Conservation (phyloP, 2,797 vertebrate genomes). For the Danionella dracula region DNA sequence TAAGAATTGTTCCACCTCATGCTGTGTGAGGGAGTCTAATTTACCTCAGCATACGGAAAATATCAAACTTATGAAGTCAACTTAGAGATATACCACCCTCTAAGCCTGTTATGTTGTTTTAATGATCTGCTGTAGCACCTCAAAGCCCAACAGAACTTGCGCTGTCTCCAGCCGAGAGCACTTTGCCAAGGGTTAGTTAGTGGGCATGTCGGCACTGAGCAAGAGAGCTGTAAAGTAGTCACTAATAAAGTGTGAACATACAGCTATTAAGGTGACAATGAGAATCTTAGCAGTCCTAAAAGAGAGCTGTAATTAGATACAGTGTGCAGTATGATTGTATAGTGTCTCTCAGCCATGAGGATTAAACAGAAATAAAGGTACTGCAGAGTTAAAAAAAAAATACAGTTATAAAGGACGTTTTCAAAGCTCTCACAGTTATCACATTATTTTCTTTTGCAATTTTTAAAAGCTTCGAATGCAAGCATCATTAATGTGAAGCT, state of each 20-base stretch:
- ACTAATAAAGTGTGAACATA: conserved; percentile 57
- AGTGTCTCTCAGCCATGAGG: conserved; percentile 38
- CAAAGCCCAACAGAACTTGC: conserved; percentile 45
- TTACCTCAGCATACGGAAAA: conserved; percentile 38
- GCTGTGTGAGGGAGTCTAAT: conserved; percentile 34
- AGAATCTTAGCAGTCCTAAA: conserved; percentile 55
- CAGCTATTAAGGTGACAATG: conserved; percentile 57
- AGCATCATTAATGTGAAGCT: too few relatives aligned
- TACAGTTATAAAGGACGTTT: too few relatives aligned
- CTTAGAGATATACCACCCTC: conserved; percentile 43
- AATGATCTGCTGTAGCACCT: conserved; percentile 49
- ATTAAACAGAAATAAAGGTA: conserved; percentile 37
- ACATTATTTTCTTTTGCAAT: too few relatives aligned
- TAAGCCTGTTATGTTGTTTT: conserved; percentile 44
- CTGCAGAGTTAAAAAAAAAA: too few relatives aligned
- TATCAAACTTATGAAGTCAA: conserved; percentile 42
- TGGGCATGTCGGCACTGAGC: conserved; percentile 43
- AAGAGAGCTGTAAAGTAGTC: conserved; percentile 51
- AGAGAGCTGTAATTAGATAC: conserved; percentile 49
- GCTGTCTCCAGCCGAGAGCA: conserved; percentile 23
- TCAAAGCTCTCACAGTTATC: too few relatives aligned
- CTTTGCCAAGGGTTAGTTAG: conserved; percentile 47
- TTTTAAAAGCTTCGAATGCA: too few relatives aligned
- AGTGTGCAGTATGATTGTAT: conserved; percentile 39
- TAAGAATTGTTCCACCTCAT: conserved; percentile 32